phyloP scores from a whole-genome alignment of 53 echinoderm and acorn worm genomes.

The Antedon mediterranea region DNA sequence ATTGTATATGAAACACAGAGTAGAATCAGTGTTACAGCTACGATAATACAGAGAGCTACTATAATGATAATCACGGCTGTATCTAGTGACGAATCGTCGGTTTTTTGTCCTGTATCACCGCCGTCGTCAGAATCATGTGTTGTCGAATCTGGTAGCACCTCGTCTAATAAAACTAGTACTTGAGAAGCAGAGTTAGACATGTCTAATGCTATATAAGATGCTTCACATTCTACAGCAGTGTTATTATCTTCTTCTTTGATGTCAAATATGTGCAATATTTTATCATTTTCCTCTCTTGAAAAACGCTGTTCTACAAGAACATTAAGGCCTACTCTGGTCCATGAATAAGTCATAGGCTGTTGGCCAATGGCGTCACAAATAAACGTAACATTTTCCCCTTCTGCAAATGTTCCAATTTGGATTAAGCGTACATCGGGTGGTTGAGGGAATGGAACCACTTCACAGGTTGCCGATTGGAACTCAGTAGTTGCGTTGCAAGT shows the following conservation, averaged over 20 bases:
- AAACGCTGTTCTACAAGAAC: neutral
- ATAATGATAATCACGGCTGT: neutral
- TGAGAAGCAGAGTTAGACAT: neutral
- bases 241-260: neutral
- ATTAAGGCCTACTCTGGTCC: neutral
- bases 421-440: neutral
- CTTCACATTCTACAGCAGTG: neutral
- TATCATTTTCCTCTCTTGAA: neutral
- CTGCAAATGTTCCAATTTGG: neutral
- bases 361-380: neutral
- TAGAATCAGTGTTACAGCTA: neutral
- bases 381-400: neutral
- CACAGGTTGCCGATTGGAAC: neutral
- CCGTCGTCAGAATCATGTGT: no score
- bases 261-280: neutral
- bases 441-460: neutral
- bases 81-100: neutral
- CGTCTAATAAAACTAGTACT: neutral
- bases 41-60: neutral
- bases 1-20: neutral
- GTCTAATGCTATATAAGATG: neutral
- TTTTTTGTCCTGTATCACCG: no score
- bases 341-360: neutral
- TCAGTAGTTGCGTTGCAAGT: neutral
- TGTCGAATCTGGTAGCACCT: neutral